phyloP scores from a whole-genome alignment of 2,888 invertebrate species.

The Drosophila barbarae region DNA sequence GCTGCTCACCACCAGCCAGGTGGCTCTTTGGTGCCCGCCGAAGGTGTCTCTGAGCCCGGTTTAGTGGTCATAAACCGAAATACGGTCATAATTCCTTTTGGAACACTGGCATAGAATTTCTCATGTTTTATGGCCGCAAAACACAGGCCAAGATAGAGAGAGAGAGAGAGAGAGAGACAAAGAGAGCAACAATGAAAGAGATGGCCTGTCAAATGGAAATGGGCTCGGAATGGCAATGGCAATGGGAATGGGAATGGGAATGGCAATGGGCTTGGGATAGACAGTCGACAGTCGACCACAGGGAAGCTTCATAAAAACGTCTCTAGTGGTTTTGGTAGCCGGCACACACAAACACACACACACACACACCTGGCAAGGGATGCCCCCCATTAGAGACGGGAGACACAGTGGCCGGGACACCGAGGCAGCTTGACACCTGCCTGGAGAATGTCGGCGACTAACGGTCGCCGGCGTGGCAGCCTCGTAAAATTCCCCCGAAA shows the following conservation, averaged over 20 bases:
- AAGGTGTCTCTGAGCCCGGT: constrained; percentile 47
- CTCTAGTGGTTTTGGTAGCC: constrained; percentile 55
- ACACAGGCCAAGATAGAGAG: constrained; percentile 17
- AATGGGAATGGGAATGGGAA: constrained; percentile 6
- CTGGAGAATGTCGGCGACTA: constrained; percentile 46
- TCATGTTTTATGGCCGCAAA: constrained; percentile 60
- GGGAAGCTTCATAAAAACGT: constrained; percentile 59
- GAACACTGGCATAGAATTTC: constrained; percentile 54
- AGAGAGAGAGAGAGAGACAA: neutral
- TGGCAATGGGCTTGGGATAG: constrained; percentile 21
- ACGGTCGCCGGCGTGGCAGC: constrained; percentile 47
- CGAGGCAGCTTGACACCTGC: constrained; percentile 62
- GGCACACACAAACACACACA: neutral
- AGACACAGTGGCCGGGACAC: constrained; percentile 16
- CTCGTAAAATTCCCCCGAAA: constrained; percentile 23
- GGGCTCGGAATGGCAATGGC: constrained; percentile 4
- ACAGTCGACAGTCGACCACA: constrained; percentile 31
- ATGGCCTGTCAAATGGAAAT: constrained; percentile 2
- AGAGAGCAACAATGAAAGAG: constrained; percentile 1
- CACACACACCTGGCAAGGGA: constrained; percentile 8
- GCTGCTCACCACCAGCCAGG: constrained; percentile 31
- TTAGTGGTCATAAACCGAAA: constrained; percentile 68
- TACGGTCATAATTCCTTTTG: constrained; percentile 67
- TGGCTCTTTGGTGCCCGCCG: neutral
- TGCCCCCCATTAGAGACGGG: neutral